Conservation (phyloP, 1,140 invertebrate species). For the Amyelois transitella region DNA sequence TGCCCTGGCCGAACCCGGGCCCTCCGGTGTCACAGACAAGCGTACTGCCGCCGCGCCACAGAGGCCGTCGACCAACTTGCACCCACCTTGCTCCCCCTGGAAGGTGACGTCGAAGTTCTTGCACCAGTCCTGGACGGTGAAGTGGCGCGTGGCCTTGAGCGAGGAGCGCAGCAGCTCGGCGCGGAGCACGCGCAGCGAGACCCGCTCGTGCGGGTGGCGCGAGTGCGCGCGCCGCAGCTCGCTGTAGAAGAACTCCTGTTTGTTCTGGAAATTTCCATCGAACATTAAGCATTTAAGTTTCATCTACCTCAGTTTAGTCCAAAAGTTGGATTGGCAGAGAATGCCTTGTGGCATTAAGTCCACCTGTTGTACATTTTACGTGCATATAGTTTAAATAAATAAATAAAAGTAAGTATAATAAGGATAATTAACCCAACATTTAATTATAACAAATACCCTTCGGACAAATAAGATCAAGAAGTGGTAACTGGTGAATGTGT, state of each 20-base stretch:
- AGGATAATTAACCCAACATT: too few relatives aligned
- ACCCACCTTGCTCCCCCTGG: slow-evolving; percentile 89
- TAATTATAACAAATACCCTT: too few relatives aligned
- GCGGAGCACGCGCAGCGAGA: slow-evolving; percentile 87
- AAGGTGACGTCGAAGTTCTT: slow-evolving; percentile 94
- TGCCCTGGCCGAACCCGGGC: slow-evolving; percentile 96
- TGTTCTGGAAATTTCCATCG: slow-evolving; percentile 75
- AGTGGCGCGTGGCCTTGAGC: slow-evolving; percentile 88
- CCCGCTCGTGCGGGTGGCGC: slow-evolving; percentile 88
- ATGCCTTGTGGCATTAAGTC: too few relatives aligned
- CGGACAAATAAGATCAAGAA: too few relatives aligned
- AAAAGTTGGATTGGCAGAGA: too few relatives aligned
- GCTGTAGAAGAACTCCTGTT: slow-evolving; percentile 96
- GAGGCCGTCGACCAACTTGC: slow-evolving; percentile 75
- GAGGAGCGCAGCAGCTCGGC: slow-evolving; percentile 88
- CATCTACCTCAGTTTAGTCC: too few relatives aligned
- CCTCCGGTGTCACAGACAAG: too few relatives aligned
- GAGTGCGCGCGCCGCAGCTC: slow-evolving; percentile 91
- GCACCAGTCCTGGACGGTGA: slow-evolving; percentile 90
- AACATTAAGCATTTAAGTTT: not conserved
- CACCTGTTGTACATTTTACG: too few relatives aligned
- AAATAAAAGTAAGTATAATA: too few relatives aligned
- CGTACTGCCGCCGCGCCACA: too few relatives aligned
- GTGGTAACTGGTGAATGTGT: too few relatives aligned
- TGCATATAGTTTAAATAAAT: too few relatives aligned